Percentiles rank a stretch among this genome's conserved stretches.
Evolutionary conservation across 2,113 vertebrate species (phyloP).

Genomic region (Syrrhaptes paradoxus): DNA sequence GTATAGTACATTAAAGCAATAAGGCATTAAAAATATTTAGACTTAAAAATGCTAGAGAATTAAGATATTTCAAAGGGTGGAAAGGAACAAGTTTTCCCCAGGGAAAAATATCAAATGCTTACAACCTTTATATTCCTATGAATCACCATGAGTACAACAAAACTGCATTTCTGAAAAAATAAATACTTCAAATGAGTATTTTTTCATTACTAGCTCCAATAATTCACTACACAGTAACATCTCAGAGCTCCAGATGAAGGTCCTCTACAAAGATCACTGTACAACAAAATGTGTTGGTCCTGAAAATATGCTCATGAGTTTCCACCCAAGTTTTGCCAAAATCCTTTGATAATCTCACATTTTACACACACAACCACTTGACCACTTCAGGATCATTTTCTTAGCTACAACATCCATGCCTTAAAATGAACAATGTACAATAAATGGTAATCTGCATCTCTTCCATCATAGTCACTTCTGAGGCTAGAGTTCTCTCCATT

Average conservation of each 20-base stretch:
- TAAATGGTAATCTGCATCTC: not conserved
- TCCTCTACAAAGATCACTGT: not conserved
- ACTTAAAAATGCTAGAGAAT: not conserved
- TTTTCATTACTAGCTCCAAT: not conserved
- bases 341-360: not conserved
- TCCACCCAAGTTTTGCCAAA: not conserved
- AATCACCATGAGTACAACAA: not conserved
- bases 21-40: not conserved
- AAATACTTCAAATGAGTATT: not conserved
- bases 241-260: not conserved
- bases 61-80: not conserved
- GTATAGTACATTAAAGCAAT: not conserved
- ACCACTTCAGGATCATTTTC: not conserved
- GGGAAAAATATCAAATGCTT: not conserved
- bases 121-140: fast-evolving
- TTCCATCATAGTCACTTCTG: not conserved
- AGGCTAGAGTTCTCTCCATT: not conserved
- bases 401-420: not conserved
- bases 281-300: not conserved
- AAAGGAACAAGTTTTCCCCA: not conserved
- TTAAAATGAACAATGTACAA: not conserved
- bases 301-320: not conserved
- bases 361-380: not conserved
- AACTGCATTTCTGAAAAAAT: not conserved
- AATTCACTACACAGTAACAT: not conserved